Evolutionary conservation across 2,888 invertebrate species (phyloP), one percentile per base, ranked within the genome.

Genomic region (Furcula furcula): DNA sequence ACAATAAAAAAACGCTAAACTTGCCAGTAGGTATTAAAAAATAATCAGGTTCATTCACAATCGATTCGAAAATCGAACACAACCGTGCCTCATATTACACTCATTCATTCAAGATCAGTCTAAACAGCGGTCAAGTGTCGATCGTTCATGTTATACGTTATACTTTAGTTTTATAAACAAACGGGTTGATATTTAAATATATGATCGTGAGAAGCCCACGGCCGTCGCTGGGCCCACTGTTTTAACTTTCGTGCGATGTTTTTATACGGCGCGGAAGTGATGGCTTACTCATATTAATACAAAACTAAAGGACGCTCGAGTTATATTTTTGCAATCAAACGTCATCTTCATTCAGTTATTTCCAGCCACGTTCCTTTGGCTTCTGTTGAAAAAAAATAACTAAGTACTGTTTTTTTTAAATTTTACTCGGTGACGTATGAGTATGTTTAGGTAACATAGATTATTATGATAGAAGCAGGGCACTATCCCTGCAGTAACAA

Each of bases 41-140:
- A 36, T 30, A 7, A 31, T 26, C 22, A 22, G 39, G 47, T 47
- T 60, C 40, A 58, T 42, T 45, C 36, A 48, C 39, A 36, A 34
- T 46, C 34, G 35, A 22, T 43, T 43, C 45, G 39, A 48, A 43
- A 53, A 51, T 58, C 53, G 50, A 47, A 51, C 44, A 36, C 32
- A 42, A 47, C 43, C 44, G 51, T 38, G n/a, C n/a, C n/a, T 80
- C 76, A 34, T 41, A 66, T 82, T 75, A 56, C 81, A 60, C 49
- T 71, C 85, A 85, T 84, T 84, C 73, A 83, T 54, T 58, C 65
- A 59, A 76, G 79, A 83, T 84, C 81, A 85, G 87, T 78, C 86
- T 83, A 85, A 87, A 86, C 86, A 86, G 43, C 60, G 53, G 34
- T 84, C 84, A 36, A 42, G 67, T 83, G 70, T 18, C 28, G 18